A percentile compares a stretch with the other conserved stretches of the same genome.
Evolutionary conservation across 2,888 invertebrate genomes (phyloP).

Genomic region (Drosophila hamatofila): DNA sequence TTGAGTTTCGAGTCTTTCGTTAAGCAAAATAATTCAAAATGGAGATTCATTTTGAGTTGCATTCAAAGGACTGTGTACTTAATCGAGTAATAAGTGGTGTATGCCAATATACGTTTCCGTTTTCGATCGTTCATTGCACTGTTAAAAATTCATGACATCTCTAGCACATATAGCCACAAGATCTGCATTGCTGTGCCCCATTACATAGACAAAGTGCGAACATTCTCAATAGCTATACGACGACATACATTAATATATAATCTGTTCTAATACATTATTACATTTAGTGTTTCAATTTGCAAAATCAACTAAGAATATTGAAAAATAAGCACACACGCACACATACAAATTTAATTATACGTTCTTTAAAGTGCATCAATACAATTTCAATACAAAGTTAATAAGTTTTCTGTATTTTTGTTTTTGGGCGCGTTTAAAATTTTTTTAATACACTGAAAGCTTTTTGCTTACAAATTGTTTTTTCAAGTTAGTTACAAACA

Average conservation of each 20-base stretch:
- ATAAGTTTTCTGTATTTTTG: not conserved
- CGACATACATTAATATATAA: conserved; percentile 25
- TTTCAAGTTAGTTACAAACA: conserved; percentile 24
- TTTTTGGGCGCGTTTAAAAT: not conserved
- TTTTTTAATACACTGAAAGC: not conserved
- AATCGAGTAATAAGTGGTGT: not conserved
- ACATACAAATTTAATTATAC: conserved; percentile 14
- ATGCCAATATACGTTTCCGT: not conserved
- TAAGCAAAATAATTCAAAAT: not conserved
- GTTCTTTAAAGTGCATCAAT: conserved; percentile 30
- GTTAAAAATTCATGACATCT: not conserved
- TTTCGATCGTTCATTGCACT: not conserved
- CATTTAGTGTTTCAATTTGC: conserved; percentile 17
- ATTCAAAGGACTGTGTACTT: not conserved
- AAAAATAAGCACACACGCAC: conserved; percentile 10
- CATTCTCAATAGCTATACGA: conserved; percentile 15
- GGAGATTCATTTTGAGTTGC: not conserved
- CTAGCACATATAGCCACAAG: not conserved
- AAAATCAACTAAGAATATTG: not conserved
- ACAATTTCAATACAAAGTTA: conserved; percentile 27
- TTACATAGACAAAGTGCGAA: not conserved
- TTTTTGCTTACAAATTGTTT: not conserved
- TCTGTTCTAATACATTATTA: conserved; percentile 14
- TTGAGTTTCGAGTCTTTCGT: not conserved
- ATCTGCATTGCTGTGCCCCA: not conserved